phyloP scores from a whole-genome alignment of 1,140 invertebrate genomes.

The Sinella curviseta region DNA sequence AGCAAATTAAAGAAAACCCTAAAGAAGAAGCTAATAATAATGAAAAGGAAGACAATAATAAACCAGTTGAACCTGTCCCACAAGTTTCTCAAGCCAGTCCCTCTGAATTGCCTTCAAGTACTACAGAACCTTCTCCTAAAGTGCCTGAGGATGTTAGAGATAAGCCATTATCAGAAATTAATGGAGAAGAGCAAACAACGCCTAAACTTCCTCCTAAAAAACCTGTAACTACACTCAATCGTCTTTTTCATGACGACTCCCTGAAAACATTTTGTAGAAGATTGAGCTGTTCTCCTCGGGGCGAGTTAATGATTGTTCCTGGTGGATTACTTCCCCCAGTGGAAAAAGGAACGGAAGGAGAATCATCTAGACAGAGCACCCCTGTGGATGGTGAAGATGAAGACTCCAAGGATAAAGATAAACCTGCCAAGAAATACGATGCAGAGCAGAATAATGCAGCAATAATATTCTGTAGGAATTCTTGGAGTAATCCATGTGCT shows the following conservation, averaged over 20 bases:
- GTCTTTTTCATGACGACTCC: conserved; percentile 91
- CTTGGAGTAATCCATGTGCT: conserved; percentile 42
- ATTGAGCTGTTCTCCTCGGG: conserved; percentile 84
- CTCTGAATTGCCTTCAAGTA: too few species aligned
- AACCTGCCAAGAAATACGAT: neutral
- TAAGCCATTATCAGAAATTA: neutral
- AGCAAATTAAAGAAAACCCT: too few species aligned
- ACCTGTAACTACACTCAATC: conserved; percentile 45
- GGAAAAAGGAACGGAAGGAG: neutral
- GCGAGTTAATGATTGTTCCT: conserved; percentile 81
- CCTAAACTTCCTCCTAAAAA: conserved; percentile 9
- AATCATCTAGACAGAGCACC: neutral
- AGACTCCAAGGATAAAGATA: conserved; percentile 21
- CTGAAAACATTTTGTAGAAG: conserved; percentile 90
- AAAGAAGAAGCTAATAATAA: too few species aligned
- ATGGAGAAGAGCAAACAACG: neutral
- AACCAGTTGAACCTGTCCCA: neutral
- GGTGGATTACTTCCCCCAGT: conserved; percentile 65
- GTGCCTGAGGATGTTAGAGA: neutral
- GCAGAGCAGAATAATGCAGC: conserved; percentile 35
- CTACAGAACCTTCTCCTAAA: too few species aligned
- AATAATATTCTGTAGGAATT: conserved; percentile 47
- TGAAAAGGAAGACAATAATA: neutral
- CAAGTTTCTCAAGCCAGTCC: neutral
- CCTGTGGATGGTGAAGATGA: conserved; percentile 10